Percentiles rank a stretch among this genome's conserved stretches.
phyloP scores from a whole-genome alignment of 2,888 invertebrate species.

The Shargacucullia verbasci region DNA sequence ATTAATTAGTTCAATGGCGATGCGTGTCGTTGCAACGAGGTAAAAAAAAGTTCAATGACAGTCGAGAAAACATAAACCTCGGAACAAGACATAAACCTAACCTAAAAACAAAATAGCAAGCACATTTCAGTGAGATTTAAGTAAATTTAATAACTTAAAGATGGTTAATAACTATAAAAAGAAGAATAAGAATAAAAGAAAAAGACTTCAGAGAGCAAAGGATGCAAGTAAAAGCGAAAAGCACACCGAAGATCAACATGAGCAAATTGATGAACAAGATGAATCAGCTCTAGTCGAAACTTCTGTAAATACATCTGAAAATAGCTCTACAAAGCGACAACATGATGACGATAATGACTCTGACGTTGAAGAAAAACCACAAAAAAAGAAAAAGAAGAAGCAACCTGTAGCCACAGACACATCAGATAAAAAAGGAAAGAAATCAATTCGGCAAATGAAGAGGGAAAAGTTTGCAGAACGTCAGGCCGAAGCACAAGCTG shows the following conservation, averaged over 20 bases:
- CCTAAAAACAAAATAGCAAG: slow-evolving; percentile 9
- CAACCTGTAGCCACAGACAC: slow-evolving; percentile 65
- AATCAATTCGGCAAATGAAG: slow-evolving; percentile 91
- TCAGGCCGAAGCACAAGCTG: slow-evolving; percentile 86
- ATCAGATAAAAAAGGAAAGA: slow-evolving; percentile 79
- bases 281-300: slow-evolving; percentile 43
- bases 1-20: too few relatives aligned
- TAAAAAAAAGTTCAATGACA: too few relatives aligned
- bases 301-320: slow-evolving; percentile 23
- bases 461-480: slow-evolving; percentile 90
- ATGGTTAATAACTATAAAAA: slow-evolving; percentile 70
- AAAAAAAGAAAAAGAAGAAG: slow-evolving; percentile 77
- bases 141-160: slow-evolving; percentile 12
- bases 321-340: slow-evolving; percentile 46
- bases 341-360: slow-evolving; percentile 64
- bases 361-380: slow-evolving; percentile 71
- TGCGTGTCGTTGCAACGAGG: too few relatives aligned
- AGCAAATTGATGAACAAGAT: slow-evolving; percentile 47
- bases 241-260: slow-evolving; percentile 25
- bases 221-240: slow-evolving; percentile 5
- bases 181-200: slow-evolving; percentile 66
- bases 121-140: slow-evolving; percentile 22
- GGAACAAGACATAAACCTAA: not conserved
- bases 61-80: too few relatives aligned
- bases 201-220: slow-evolving; percentile 42